These are phyloP conservation scores for Teleogryllus oceanicus DNA, from an alignment of 2,888 invertebrate genomes.

Conservation along the genomic window DNA sequence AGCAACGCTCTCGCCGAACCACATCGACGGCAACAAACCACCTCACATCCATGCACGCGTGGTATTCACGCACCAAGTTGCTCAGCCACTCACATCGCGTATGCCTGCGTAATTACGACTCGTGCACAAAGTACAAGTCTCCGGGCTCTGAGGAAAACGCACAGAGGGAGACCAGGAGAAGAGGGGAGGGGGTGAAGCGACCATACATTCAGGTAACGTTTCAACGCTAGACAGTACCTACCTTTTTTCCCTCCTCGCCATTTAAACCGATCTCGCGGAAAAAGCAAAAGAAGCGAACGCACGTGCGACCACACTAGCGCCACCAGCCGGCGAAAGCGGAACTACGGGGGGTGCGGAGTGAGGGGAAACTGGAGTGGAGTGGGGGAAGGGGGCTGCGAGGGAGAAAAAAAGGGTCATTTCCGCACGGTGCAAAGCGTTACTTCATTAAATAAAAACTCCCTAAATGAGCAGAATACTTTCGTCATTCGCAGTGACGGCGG, in stretches of 20 bases:
- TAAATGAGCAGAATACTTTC: slow-evolving; percentile 3
- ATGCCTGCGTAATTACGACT: too few relatives aligned
- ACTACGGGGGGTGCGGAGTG: background rate
- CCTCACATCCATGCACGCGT: too few relatives aligned
- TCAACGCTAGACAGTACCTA: too few relatives aligned
- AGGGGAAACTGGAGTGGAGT: background rate
- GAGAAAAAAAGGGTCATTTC: slow-evolving; percentile 1
- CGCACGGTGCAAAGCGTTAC: background rate
- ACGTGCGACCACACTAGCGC: background rate
- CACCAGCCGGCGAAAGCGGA: background rate
- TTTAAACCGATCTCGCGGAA: background rate
- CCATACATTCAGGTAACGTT: too few relatives aligned
- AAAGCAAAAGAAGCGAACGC: background rate
- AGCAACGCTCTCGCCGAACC: too few relatives aligned
- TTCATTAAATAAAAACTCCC: slow-evolving; percentile 9
- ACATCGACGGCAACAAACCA: too few relatives aligned
- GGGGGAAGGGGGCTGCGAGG: background rate
- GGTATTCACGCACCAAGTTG: too few relatives aligned
- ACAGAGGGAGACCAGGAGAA: too few relatives aligned
- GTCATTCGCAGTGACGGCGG: background rate
- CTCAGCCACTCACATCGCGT: too few relatives aligned
- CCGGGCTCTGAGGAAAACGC: too few relatives aligned
- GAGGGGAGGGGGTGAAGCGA: too few relatives aligned
- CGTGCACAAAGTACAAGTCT: too few relatives aligned
- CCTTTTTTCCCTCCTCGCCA: background rate